Evolutionary conservation across 2,113 vertebrate species (phyloP).

Genomic region (Brachyhypopomus occidentalis): DNA sequence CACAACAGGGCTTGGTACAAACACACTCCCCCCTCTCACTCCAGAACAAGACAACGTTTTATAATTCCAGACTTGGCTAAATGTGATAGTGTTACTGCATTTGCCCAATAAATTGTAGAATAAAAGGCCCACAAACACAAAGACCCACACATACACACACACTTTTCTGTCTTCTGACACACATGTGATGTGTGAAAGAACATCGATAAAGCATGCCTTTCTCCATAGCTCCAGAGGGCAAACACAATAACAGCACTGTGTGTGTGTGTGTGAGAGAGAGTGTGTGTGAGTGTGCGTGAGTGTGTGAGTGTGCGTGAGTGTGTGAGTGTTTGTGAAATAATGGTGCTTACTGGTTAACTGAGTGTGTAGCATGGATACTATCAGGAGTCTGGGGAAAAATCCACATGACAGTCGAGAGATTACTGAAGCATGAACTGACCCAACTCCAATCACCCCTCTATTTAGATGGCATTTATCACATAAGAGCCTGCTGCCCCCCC

Average conservation of each 20-base stretch:
- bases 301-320: not conserved
- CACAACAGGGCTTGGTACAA: too few species aligned
- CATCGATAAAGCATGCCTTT: not conserved
- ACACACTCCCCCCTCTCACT: too few species aligned
- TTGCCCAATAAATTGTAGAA: not conserved
- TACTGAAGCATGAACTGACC: not conserved
- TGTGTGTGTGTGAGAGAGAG: not conserved
- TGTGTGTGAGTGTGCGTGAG: slow-evolving; percentile 18
- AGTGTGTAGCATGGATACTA: not conserved
- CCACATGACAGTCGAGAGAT: not conserved
- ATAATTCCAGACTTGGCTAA: too few species aligned
- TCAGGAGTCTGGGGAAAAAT: not conserved
- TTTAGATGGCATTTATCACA: not conserved
- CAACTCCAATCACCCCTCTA: not conserved
- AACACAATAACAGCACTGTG: slow-evolving; percentile 29
- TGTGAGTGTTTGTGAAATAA: too few species aligned
- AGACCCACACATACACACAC: slow-evolving; percentile 27
- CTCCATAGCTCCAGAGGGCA: not conserved
- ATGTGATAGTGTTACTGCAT: too few species aligned
- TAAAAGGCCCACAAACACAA: slow-evolving; percentile 30
- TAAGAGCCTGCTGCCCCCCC: not conserved
- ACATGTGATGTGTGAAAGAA: slow-evolving; percentile 4
- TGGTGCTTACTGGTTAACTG: too few species aligned
- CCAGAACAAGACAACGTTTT: too few species aligned
- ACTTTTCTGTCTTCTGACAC: slow-evolving; percentile 46